A percentile compares a stretch with the other conserved stretches of the same genome.
phyloP scores from a whole-genome alignment of 2,797 vertebrate species.

The Heteromormyrus szaboi region DNA sequence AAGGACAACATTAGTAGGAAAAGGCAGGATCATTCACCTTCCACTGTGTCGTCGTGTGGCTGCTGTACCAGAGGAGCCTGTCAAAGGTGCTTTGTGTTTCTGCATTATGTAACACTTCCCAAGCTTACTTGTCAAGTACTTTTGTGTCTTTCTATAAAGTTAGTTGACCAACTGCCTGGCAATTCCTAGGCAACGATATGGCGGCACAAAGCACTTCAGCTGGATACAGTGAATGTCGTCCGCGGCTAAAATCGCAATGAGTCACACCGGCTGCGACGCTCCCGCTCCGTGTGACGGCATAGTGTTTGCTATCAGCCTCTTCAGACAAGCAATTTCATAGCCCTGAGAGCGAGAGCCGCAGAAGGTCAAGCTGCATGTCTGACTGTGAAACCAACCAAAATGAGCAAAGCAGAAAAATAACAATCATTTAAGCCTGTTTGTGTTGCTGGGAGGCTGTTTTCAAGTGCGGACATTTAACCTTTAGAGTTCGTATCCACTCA shows the following conservation, averaged over 20 bases:
- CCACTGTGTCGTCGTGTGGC: background rate
- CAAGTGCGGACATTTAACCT: background rate
- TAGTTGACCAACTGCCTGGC: background rate
- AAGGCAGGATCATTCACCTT: background rate
- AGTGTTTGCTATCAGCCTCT: background rate
- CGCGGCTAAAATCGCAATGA: background rate
- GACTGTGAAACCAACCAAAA: background rate
- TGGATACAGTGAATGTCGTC: background rate
- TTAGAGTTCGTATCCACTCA: background rate
- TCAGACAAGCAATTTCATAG: background rate
- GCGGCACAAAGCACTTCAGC: background rate
- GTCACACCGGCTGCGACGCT: background rate
- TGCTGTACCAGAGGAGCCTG: background rate
- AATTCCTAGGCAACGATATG: background rate
- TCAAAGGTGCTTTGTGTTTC: background rate
- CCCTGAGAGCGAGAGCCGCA: background rate
- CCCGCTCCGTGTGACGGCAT: background rate
- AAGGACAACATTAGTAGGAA: background rate
- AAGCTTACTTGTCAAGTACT: background rate
- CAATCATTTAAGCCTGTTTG: background rate
- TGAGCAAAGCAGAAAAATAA: background rate
- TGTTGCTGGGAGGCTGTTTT: background rate
- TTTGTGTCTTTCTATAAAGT: background rate
- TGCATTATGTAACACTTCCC: background rate
- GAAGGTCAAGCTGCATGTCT: background rate